These are phyloP conservation scores for Cryptophagus acutangulus DNA, from an alignment of 2,888 invertebrate species.

Conservation along the genomic window DNA sequence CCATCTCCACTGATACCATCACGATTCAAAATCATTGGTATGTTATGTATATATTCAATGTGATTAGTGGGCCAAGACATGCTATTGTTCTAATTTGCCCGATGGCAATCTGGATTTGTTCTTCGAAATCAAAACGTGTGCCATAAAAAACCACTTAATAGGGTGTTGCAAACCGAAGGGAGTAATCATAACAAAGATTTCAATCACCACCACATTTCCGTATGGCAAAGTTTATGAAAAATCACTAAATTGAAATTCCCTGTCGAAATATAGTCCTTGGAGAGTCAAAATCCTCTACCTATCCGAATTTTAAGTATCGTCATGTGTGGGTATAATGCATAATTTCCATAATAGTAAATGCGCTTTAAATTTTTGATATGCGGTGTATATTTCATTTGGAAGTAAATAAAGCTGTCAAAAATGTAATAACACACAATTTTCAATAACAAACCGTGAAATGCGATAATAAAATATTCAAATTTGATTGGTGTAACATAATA, in stretches of 20 bases:
- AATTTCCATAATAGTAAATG: no score
- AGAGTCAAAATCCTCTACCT: no score
- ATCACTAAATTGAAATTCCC: no score
- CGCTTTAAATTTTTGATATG: not conserved
- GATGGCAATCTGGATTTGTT: constrained; percentile 18
- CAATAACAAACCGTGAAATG: constrained; percentile 5
- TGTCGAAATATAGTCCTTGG: no score
- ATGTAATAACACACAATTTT: not conserved
- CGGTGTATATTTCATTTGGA: not conserved
- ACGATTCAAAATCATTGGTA: constrained; percentile 16
- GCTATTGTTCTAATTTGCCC: constrained; percentile 26
- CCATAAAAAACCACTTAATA: not conserved
- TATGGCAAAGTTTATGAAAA: no score
- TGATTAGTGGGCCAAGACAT: constrained; percentile 31
- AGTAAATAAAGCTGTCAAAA: not conserved
- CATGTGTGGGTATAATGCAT: no score
- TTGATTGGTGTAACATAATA: constrained; percentile 15
- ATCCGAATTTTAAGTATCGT: no score
- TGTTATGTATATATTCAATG: constrained; percentile 29
- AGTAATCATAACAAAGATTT: no score
- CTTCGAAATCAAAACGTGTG: not conserved
- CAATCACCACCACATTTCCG: no score
- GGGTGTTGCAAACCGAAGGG: no score
- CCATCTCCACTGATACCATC: constrained; percentile 21
- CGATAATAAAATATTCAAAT: constrained; percentile 12